A percentile compares a stretch with the other conserved stretches of the same genome.
Conservation (phyloP, 2,888 invertebrate species). For the Gymnocheta viridis region DNA sequence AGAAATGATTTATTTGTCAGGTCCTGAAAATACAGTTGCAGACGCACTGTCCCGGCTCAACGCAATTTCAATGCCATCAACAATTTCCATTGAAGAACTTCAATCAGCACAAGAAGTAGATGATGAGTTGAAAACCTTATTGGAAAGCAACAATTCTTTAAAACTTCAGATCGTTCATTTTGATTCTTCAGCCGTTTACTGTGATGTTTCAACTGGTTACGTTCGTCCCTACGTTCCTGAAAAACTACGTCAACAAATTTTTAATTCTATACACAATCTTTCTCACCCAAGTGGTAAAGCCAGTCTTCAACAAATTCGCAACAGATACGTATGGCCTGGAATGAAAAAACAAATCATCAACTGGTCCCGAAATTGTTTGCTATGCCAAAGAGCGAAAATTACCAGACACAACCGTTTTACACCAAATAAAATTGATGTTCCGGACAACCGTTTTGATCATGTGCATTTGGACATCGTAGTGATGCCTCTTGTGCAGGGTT, state of each 20-base stretch:
- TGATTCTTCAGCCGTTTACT: background rate
- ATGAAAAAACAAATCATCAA: constrained; percentile 55
- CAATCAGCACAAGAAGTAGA: background rate
- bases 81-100: background rate
- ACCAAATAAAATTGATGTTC: constrained; percentile 9
- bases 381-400: constrained; percentile 47
- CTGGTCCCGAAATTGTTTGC: constrained; percentile 43
- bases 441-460: constrained; percentile 74
- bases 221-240: constrained; percentile 14
- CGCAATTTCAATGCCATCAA: constrained; percentile 33
- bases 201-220: too few relatives aligned
- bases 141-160: background rate
- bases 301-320: constrained; percentile 46
- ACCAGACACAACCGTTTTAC: constrained; percentile 10
- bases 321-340: constrained; percentile 57
- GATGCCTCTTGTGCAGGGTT: background rate
- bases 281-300: constrained; percentile 25
- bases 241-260: constrained; percentile 11
- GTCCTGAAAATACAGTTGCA: constrained; percentile 37
- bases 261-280: constrained; percentile 22
- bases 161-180: constrained; percentile 14
- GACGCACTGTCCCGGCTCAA: constrained; percentile 42
- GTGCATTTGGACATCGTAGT: constrained; percentile 78
- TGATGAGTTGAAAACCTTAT: constrained; percentile 7
- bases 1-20: constrained; percentile 12